Evolutionary conservation across 2,113 vertebrate species (phyloP), one percentile per base, ranked within the genome.

Genomic region (Microcebus tavaratra): DNA sequence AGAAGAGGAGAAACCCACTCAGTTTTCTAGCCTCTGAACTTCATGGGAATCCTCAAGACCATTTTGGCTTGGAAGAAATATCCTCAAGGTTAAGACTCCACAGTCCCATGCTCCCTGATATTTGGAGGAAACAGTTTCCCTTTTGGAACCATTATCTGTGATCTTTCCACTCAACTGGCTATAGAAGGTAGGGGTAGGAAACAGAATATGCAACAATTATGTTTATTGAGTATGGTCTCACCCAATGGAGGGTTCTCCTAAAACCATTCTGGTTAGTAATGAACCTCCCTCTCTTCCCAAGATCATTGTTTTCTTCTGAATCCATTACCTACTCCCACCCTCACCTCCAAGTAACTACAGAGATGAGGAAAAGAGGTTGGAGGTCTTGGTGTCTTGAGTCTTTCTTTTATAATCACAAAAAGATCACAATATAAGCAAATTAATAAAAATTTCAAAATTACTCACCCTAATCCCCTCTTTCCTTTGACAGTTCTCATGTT

Each of bases 381-480:
- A 68, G 14, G 29, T 55, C 14, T 61, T 85, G 27, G 29, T 75
- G 31, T 73, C 48, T 8, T 59, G 18, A 84, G 8, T 45, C 87
- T 88, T 89, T 73, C 90, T 73, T 93, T 91, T 65, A 12, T 55
- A 85, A 75, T 67, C 82, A 76, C 50, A 63, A 45, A 82, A 92
- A 45, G 18, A 53, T 68, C 34, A 9, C 78, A 48, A 90, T 65
- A 25, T 36, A 83, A 86, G 13, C 75, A 90, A 84, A 34, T 67
- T 59, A 87, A 94, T 75, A 27, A n/a, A 36, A 91, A 65, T 39
- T 75, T 79, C 29, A 94, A 78, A 95, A 48, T 36, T 27, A 13
- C 42, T 80, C 45, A 78, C 48, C 25, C 23, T 63, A 10, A 27
- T 63, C 27, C 61, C 63, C 57, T 59, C 55, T 87, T 72, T 59